Evolutionary conservation across 2,888 invertebrate species (phyloP).

Genomic region (Bembecia ichneumoniformis): DNA sequence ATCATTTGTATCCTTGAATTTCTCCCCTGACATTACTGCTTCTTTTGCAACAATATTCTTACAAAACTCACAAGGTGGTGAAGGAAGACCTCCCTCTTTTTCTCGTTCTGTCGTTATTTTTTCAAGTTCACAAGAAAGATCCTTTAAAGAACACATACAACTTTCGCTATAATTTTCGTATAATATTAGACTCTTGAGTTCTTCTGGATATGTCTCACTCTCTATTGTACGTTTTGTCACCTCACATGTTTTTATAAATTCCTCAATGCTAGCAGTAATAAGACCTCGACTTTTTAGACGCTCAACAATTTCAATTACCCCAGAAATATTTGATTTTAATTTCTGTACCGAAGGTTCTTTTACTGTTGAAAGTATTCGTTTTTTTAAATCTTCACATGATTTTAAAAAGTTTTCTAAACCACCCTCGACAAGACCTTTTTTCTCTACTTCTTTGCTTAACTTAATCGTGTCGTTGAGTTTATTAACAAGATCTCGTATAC

Average conservation of each 20-base stretch:
- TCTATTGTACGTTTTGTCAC: slow-evolving; percentile 19
- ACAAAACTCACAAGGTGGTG: not conserved
- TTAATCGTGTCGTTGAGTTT: slow-evolving; percentile 23
- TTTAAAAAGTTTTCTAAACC: slow-evolving; percentile 26
- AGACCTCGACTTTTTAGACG: slow-evolving; percentile 21
- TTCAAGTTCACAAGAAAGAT: not conserved
- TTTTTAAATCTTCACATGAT: slow-evolving; percentile 26
- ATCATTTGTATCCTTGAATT: no score
- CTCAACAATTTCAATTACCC: slow-evolving; percentile 19
- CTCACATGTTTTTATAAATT: slow-evolving; percentile 21
- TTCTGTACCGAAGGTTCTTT: slow-evolving; percentile 9
- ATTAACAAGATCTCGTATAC: slow-evolving; percentile 12
- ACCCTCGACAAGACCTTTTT: slow-evolving; percentile 18
- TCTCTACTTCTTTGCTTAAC: slow-evolving; percentile 21
- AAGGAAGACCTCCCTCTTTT: not conserved
- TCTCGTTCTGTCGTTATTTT: not conserved
- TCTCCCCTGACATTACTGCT: no score
- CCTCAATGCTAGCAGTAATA: slow-evolving; percentile 18
- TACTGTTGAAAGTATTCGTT: slow-evolving; percentile 9
- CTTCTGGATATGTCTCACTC: not conserved
- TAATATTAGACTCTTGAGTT: not conserved
- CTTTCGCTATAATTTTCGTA: not conserved
- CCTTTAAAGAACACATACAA: not conserved
- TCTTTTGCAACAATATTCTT: no score
- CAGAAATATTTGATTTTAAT: slow-evolving; percentile 19